A percentile compares a stretch with the other conserved stretches of the same genome.
These are phyloP conservation scores for Anoplolepis gracilipes DNA, from an alignment of 1,140 invertebrate species.

Conservation along the genomic window DNA sequence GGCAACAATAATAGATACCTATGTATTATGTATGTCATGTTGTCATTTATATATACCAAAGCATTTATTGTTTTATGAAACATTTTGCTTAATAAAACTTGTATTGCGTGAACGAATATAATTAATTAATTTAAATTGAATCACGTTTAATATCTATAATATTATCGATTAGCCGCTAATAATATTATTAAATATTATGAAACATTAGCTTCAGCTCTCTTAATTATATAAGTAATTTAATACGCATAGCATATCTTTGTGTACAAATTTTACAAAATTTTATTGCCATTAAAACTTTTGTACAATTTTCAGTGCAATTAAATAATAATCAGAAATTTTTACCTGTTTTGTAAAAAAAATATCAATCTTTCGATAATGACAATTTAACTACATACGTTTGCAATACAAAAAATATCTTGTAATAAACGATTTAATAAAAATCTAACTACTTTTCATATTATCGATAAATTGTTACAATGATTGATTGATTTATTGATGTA, in stretches of 20 bases:
- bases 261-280: neutral
- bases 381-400: neutral
- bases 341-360: neutral
- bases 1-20: neutral
- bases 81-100: constrained; percentile 2
- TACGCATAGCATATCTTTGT: neutral
- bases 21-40: neutral
- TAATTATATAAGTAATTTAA: neutral
- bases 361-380: neutral
- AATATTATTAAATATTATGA: neutral
- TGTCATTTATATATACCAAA: neutral
- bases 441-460: neutral
- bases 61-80: neutral
- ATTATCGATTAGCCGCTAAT: constrained; percentile 3
- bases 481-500: neutral
- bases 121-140: constrained; percentile 18
- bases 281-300: neutral
- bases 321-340: neutral
- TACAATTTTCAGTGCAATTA: neutral
- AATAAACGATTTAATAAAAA: neutral
- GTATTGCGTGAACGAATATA: neutral
- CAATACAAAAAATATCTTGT: neutral
- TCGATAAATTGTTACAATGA: neutral
- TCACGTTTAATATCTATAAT: neutral
- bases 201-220: neutral